Conservation (phyloP, 2,113 vertebrate species). For the Hymenochirus boettgeri region DNA sequence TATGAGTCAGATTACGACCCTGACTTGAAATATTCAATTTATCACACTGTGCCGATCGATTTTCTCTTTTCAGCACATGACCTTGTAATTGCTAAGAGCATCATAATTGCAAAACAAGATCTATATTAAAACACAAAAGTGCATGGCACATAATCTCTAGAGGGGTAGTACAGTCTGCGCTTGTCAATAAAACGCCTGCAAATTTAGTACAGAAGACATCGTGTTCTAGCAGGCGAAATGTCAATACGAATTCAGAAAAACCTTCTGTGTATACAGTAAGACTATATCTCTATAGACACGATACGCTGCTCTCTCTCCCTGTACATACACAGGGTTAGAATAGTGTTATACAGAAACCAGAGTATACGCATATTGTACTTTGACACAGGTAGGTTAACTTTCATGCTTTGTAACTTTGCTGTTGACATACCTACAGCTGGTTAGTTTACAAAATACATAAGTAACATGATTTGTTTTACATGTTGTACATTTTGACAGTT, state of each 20-base stretch:
- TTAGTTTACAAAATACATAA: no score
- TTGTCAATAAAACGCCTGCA: constrained; percentile 37
- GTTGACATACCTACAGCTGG: no score
- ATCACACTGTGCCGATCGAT: constrained; percentile 39
- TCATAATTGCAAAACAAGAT: constrained; percentile 43
- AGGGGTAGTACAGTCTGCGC: constrained; percentile 20
- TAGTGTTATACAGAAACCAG: no score
- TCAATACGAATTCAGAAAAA: constrained; percentile 1
- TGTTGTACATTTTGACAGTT: no score
- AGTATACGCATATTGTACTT: no score
- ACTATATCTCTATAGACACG: no score
- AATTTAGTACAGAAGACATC: constrained; percentile 13
- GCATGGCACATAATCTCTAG: constrained; percentile 19
- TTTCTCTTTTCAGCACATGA: constrained; percentile 35
- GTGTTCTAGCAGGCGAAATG: constrained; percentile 17
- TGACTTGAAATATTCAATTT: constrained; percentile 41
- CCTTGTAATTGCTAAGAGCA: constrained; percentile 43
- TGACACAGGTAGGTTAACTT: no score
- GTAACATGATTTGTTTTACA: no score
- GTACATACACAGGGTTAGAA: no score
- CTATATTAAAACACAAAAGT: constrained; percentile 34
- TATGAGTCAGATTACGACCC: constrained; percentile 37
- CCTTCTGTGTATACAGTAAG: constrained; percentile 5
- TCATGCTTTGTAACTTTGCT: no score
- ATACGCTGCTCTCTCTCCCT: no score